Percentiles rank a stretch among this genome's conserved stretches.
These are phyloP conservation scores for Macrotus californicus DNA, from an alignment of 2,113 vertebrate species.

Conservation along the genomic window DNA sequence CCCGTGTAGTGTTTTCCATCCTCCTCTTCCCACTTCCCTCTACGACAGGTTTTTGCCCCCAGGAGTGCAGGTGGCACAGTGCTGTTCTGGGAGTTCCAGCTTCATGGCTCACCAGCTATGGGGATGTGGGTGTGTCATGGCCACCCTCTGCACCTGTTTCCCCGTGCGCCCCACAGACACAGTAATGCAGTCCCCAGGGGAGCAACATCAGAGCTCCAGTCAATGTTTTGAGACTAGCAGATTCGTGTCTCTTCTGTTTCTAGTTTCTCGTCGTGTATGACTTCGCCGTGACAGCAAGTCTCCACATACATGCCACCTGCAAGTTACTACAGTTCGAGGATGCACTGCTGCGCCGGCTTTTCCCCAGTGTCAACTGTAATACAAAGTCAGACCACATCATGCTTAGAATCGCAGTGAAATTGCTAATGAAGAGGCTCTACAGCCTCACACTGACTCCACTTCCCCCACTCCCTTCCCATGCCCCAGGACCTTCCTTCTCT, in stretches of 20 bases:
- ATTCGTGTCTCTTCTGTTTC: background rate
- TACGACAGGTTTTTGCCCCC: background rate
- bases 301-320: background rate
- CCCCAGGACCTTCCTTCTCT: background rate
- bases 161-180: background rate
- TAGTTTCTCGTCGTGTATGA: background rate
- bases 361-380: background rate
- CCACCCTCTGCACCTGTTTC: background rate
- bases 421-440: background rate
- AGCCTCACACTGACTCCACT: background rate
- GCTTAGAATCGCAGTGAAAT: background rate
- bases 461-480: background rate
- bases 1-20: background rate
- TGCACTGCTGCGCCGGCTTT: background rate
- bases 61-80: background rate
- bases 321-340: background rate
- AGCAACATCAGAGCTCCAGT: background rate
- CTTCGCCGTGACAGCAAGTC: background rate
- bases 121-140: background rate
- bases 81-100: background rate
- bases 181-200: background rate
- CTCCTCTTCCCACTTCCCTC: background rate
- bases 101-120: background rate
- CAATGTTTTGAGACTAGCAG: background rate
- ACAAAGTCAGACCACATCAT: background rate